Percentiles rank a stretch among this genome's conserved stretches.
These are phyloP conservation scores for Miltochrista miniata DNA, from an alignment of 2,888 invertebrate species.

Conservation along the genomic window DNA sequence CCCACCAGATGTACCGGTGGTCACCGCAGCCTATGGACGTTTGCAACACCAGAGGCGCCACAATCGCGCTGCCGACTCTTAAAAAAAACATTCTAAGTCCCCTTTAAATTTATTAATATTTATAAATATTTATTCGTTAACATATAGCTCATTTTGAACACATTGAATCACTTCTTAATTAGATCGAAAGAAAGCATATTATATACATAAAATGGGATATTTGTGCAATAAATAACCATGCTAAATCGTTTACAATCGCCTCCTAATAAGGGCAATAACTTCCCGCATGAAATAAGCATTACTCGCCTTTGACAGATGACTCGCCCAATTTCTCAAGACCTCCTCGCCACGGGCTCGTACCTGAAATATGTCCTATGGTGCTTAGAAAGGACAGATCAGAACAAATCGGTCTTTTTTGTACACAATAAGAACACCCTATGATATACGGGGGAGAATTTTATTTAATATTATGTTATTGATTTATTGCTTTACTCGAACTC, in stretches of 20 bases:
- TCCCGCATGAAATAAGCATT: slow-evolving; percentile 69
- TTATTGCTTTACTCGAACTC: slow-evolving; percentile 57
- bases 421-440: slow-evolving; percentile 54
- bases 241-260: slow-evolving; percentile 57
- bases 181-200: slow-evolving; percentile 1
- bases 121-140: too few species aligned
- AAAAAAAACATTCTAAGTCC: too few species aligned
- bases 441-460: slow-evolving; percentile 73
- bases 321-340: slow-evolving; percentile 44
- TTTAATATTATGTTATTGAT: slow-evolving; percentile 79
- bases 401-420: slow-evolving; percentile 58
- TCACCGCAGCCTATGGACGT: too few species aligned
- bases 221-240: slow-evolving; percentile 51
- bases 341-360: slow-evolving; percentile 22
- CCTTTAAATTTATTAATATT: too few species aligned
- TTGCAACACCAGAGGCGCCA: too few species aligned
- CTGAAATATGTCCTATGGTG: slow-evolving; percentile 16
- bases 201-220: slow-evolving; percentile 25
- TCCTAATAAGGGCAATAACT: slow-evolving; percentile 69
- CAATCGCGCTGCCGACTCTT: too few species aligned
- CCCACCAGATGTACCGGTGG: too few species aligned
- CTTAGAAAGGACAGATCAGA: slow-evolving; percentile 37
- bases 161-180: slow-evolving; percentile 3
- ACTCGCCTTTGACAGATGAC: slow-evolving; percentile 60
- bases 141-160: neutral